phyloP scores from a whole-genome alignment of 1,140 invertebrate genomes.

The Carposina sasakii region DNA sequence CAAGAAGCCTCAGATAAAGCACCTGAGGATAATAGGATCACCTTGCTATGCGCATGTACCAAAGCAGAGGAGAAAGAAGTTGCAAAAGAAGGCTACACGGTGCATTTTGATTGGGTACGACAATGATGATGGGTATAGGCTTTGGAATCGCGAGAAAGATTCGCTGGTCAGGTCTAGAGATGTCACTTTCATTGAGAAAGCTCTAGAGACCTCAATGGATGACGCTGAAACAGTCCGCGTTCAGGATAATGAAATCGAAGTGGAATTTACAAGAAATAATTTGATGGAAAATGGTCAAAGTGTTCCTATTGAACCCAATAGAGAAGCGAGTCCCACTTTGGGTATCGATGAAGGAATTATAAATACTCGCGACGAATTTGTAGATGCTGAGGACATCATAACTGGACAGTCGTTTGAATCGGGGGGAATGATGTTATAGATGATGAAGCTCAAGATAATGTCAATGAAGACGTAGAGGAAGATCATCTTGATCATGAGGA shows the following conservation, averaged over 20 bases:
- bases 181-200: slow-evolving; percentile 8
- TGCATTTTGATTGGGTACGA: slow-evolving; percentile 10
- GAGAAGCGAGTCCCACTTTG: too few species aligned
- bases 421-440: not conserved
- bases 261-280: too few species aligned
- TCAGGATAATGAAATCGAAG: too few species aligned
- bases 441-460: not conserved
- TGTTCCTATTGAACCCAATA: too few species aligned
- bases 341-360: too few species aligned
- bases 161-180: slow-evolving; percentile 8
- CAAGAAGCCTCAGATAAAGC: not conserved
- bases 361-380: too few species aligned
- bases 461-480: not conserved
- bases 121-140: slow-evolving; percentile 5
- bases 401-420: too few species aligned
- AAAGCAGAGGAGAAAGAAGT: not conserved
- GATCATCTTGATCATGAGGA: too few species aligned
- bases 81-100: slow-evolving; percentile 4
- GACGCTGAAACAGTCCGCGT: too few species aligned
- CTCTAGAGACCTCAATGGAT: too few species aligned
- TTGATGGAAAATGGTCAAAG: too few species aligned
- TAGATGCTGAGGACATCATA: too few species aligned
- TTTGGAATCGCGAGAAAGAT: not conserved
- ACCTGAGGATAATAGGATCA: slow-evolving; percentile 1
- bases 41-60: not conserved